Base-by-base conservation (phyloP, 2,113 vertebrate genomes). In the Bubalus kerabau region DNA sequence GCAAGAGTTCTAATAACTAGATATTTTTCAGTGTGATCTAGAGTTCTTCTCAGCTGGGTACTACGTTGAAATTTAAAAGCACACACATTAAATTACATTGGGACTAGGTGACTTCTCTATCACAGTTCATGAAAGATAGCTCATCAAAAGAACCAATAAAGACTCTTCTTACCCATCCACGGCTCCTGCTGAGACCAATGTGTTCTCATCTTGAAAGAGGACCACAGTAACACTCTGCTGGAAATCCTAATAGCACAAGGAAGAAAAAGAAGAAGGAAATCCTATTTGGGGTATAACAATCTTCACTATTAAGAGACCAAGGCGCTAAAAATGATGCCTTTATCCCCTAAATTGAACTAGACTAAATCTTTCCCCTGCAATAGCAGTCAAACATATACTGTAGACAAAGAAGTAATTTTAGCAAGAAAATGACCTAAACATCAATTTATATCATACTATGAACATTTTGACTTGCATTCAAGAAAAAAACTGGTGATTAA, bases 151-250 rank as follows among this genome's bases (percentile, higher is more conserved):
- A 95, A 91, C 5, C 17, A 84, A 86, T 48, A 59, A 76, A 78
- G 19, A 76, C 36, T 82, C 98, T 99, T 98, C 98, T 99, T 98
- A 99, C 99, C 99, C 99, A 95, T 99, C 99, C 59, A 99, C 99
- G 14, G 99, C 99, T 96, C 99, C 99, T 4, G 99, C 99, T 43
- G 99, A 99, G 94, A 99, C 99, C 93, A 99, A 99, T 3, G 99
- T 99, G 97, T 99, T 99, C 86, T 99, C 99, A 2, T 99, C 99
- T 90, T 99, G 99, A 98, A 99, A 99, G 94, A 99, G 97, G 96
- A 99, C 99, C 94, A 99, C 99, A 0, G 99, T 99, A 87, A 99
- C 99, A 57, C 99, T 99, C 98, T 99, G 99, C 98, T 99, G 99
- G 90, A 99, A 99, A 97, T 99, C 99, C 99, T 99, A 97, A 89